Conservation (phyloP, 2,113 vertebrate species). For the Brachyistius frenatus region DNA sequence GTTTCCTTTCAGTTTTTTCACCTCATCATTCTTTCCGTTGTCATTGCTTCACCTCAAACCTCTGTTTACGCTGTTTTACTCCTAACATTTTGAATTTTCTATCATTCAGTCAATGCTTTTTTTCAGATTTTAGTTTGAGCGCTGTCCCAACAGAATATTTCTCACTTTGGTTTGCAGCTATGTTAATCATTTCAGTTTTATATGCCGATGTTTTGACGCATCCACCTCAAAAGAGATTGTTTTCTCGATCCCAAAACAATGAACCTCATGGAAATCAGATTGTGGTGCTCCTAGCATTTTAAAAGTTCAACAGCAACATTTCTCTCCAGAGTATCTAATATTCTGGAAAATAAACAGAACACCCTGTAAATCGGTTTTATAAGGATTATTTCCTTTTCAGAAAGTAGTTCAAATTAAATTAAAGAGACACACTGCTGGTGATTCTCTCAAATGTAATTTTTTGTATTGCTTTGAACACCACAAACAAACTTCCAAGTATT, state of each 20-base stretch:
- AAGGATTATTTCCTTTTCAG: background rate
- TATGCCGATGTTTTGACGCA: constrained; percentile 9
- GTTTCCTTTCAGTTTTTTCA: constrained; percentile 28
- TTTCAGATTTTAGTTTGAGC: background rate
- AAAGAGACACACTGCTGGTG: background rate
- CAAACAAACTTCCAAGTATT: background rate
- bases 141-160: background rate
- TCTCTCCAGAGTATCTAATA: constrained; percentile 7
- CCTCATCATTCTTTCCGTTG: constrained; percentile 42
- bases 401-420: constrained; percentile 4
- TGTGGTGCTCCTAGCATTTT: constrained; percentile 2
- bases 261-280: constrained; percentile 18
- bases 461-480: background rate
- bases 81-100: background rate
- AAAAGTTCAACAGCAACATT: constrained; percentile 12
- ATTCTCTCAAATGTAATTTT: background rate
- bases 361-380: constrained; percentile 4
- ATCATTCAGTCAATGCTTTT: background rate
- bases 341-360: constrained; percentile 23
- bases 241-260: constrained; percentile 7
- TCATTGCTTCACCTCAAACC: constrained; percentile 23
- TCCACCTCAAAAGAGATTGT: background rate
- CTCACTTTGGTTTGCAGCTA: background rate
- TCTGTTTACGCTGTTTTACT: constrained; percentile 21
- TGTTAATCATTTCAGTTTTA: constrained; percentile 1